A percentile compares a stretch with the other conserved stretches of the same genome.
These are phyloP conservation scores for Microtus obscurus DNA, from an alignment of 2,797 vertebrate genomes.

Conservation along the genomic window DNA sequence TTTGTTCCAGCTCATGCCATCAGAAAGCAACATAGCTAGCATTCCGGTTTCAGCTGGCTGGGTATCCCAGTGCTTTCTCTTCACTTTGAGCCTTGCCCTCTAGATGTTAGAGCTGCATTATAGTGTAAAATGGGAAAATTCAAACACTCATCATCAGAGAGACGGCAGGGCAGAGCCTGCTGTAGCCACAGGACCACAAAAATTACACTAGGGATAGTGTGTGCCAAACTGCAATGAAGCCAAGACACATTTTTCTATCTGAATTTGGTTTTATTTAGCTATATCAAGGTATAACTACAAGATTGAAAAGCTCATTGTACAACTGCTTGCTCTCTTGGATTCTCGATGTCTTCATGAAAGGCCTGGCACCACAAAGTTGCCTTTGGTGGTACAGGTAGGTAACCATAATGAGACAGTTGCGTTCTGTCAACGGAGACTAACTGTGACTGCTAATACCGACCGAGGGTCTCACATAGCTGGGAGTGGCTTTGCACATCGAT, in stretches of 20 bases:
- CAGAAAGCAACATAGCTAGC: background rate
- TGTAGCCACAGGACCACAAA: background rate
- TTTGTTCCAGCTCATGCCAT: background rate
- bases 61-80: background rate
- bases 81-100: background rate
- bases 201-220: background rate
- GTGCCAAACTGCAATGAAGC: background rate
- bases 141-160: background rate
- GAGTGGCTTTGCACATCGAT: background rate
- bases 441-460: background rate
- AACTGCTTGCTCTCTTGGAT: slow-evolving; percentile 6
- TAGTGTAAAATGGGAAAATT: slow-evolving; percentile 35
- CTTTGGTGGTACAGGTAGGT: background rate
- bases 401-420: slow-evolving; percentile 5
- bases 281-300: slow-evolving; percentile 13
- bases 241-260: slow-evolving; percentile 41
- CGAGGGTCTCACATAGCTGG: background rate
- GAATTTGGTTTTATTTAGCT: slow-evolving; percentile 15
- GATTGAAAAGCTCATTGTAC: slow-evolving; percentile 8
- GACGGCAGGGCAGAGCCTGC: slow-evolving; percentile 40
- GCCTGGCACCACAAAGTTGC: background rate
- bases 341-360: background rate
- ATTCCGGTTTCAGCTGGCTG: background rate
- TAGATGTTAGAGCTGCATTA: background rate
- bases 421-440: background rate